A percentile compares a stretch with the other conserved stretches of the same genome.
These are phyloP conservation scores for Bembecia ichneumoniformis DNA, from an alignment of 2,888 invertebrate genomes.

Conservation along the genomic window DNA sequence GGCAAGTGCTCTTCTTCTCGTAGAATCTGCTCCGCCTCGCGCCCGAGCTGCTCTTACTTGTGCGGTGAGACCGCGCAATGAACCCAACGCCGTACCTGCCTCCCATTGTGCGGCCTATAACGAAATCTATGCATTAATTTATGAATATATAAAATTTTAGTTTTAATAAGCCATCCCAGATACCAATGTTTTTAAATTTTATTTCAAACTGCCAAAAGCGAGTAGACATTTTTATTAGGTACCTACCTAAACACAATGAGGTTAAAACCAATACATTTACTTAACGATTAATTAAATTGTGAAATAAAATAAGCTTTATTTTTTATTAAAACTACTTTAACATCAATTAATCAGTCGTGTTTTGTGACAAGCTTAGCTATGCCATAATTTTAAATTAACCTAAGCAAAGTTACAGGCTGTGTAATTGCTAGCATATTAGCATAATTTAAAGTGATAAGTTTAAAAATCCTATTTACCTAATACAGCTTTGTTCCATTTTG, in stretches of 20 bases:
- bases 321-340: conserved; percentile 9
- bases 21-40: conserved; percentile 78
- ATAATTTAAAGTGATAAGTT: background rate
- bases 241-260: too few relatives aligned
- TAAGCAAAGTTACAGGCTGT: background rate
- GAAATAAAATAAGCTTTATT: conserved; percentile 15
- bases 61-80: conserved; percentile 87
- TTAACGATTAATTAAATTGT: conserved; percentile 3
- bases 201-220: too few relatives aligned
- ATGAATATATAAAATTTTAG: too few relatives aligned
- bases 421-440: background rate
- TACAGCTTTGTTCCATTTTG: background rate
- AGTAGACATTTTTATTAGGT: too few relatives aligned
- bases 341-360: conserved; percentile 3
- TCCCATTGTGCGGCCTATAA: conserved; percentile 63
- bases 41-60: conserved; percentile 86
- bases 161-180: too few relatives aligned
- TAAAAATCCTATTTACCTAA: background rate
- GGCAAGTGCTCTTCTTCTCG: conserved; percentile 83
- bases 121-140: background rate
- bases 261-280: too few relatives aligned
- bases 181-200: too few relatives aligned
- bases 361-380: conserved; percentile 37
- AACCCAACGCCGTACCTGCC: conserved; percentile 82
- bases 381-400: conserved; percentile 6